Conservation (phyloP, 2,113 vertebrate species). For the Oriolus oriolus region DNA sequence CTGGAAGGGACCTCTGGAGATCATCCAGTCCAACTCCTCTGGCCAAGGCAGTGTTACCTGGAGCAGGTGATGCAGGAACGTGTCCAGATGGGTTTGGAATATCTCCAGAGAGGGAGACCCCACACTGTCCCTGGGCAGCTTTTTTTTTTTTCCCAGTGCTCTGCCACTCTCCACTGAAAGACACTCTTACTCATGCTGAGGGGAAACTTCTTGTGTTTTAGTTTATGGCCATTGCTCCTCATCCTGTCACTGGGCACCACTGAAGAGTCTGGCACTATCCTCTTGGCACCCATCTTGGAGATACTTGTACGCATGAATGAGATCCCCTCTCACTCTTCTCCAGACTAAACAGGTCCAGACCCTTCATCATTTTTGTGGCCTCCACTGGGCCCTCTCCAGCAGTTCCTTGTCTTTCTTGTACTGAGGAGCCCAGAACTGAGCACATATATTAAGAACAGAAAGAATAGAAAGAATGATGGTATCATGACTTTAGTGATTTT, state of each 20-base stretch:
- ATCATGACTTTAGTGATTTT: background rate
- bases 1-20: background rate
- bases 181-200: background rate
- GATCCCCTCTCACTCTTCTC: background rate
- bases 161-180: background rate
- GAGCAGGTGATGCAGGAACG: background rate
- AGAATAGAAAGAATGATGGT: background rate
- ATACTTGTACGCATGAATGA: background rate
- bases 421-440: background rate
- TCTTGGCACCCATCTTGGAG: background rate
- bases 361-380: background rate
- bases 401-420: background rate
- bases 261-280: background rate
- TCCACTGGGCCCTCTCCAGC: background rate
- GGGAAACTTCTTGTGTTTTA: background rate
- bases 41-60: background rate
- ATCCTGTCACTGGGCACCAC: background rate
- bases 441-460: background rate
- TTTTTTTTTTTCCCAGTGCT: too few relatives aligned
- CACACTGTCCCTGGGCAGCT: background rate
- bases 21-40: background rate
- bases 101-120: background rate
- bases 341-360: background rate
- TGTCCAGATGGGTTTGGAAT: background rate
- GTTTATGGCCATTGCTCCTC: background rate